phyloP scores from a whole-genome alignment of 1,140 invertebrate species.

The Zaprionus gabonicus region DNA sequence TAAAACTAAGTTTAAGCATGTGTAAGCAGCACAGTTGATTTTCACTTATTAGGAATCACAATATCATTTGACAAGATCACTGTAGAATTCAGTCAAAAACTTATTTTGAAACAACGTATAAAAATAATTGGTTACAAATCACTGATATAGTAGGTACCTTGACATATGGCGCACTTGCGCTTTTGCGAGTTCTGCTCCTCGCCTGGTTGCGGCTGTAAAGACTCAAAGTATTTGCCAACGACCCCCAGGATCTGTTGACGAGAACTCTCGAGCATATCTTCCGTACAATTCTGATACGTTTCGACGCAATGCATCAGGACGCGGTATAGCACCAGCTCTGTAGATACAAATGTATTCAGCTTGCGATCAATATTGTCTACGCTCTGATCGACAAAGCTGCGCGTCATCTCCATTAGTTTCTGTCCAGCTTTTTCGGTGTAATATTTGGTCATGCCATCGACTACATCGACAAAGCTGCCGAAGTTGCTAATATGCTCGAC shows the following conservation, averaged over 20 bases:
- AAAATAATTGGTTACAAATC: conserved; percentile 36
- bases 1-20: not conserved
- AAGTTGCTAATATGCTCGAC: conserved; percentile 67
- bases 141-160: conserved; percentile 64
- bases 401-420: conserved; percentile 59
- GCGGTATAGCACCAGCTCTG: conserved; percentile 69
- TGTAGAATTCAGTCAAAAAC: not conserved
- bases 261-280: conserved; percentile 54
- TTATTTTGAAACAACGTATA: not conserved
- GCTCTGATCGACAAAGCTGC: conserved; percentile 64
- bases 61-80: not conserved
- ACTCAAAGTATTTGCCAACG: conserved; percentile 60
- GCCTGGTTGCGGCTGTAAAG: conserved; percentile 28
- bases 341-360: conserved; percentile 69
- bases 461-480: conserved; percentile 61
- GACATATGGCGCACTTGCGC: conserved; percentile 56
- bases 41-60: not conserved
- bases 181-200: conserved; percentile 17
- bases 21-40: not conserved
- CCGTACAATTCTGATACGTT: conserved; percentile 57
- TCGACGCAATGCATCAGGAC: conserved; percentile 64
- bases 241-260: conserved; percentile 57
- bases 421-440: conserved; percentile 55
- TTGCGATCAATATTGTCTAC: conserved; percentile 63
- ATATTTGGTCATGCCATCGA: conserved; percentile 55